Base-by-base conservation (phyloP, 2,888 invertebrate genomes). In the Epinotia ramella region DNA sequence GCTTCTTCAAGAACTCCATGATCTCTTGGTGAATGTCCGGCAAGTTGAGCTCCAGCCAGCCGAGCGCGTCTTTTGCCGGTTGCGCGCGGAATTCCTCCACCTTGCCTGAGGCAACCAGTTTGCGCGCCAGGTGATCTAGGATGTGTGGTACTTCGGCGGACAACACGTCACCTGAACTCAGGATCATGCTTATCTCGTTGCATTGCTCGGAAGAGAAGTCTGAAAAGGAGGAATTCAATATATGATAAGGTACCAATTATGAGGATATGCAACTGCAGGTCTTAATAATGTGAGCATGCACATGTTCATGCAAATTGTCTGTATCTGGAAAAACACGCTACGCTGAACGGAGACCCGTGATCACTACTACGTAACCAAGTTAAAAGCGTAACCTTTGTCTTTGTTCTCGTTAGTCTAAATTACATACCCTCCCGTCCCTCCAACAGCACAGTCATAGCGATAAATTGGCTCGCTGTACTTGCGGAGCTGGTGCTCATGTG, bases 111-210 rank as follows among this genome's bases (percentile, higher is more conserved):
- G 85, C 81, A 49, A 90, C 87, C 64, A 96, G 89, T 56, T 87
- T 85, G 16, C 87, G 85, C 0, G 94, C 92, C 44, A 96, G 86
- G 56, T 91, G 88, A 18, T 92, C 89, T 4, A 96, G 82, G 0
- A 93, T 91, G 18, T 90, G 87, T 0, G 97, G 97, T 11, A 98
- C 96, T 84, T 97, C 97, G 0, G 97, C 97, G 20, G 97, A 97
- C 69, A 97, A 93, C 0, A 97, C 96, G 78, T 96, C 95, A 0
- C 96, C 96, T 0, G 96, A 96, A 13, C 96, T 96, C 56, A 97
- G 91, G 28, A 98, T 87, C 40, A 95, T 83, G 0, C 96, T 95
- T 64, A 97, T 95, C 87, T 98, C 97, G 56, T 95, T 95, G 81
- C 96, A 96, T 79, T 96, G 95, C 18, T 96, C 96, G 0, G 92